Conservation (phyloP, 1,140 invertebrate genomes). For the Armadillidium nasatum region DNA sequence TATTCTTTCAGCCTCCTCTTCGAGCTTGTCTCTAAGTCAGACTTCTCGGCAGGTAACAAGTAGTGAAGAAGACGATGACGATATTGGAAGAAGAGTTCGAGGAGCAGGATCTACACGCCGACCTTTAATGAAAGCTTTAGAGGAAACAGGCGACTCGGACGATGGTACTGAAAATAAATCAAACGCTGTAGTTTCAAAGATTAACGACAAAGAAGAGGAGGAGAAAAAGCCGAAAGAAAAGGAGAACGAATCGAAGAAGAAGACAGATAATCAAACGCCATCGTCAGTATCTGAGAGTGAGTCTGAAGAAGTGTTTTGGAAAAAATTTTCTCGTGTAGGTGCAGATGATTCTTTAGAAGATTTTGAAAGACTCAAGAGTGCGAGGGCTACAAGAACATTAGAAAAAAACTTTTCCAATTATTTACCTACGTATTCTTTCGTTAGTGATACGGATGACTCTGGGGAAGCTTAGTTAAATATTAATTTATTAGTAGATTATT, state of each 20-base stretch:
- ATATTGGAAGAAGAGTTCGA: neutral
- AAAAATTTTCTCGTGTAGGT: neutral
- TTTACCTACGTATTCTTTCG: neutral
- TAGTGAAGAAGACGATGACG: neutral
- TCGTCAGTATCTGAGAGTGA: neutral
- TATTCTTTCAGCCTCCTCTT: neutral
- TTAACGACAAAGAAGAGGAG: neutral
- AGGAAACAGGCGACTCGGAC: neutral
- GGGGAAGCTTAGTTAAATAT: neutral
- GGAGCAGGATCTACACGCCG: neutral
- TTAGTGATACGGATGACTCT: neutral
- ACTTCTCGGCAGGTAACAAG: neutral
- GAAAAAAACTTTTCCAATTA: neutral
- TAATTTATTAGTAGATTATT: too few relatives aligned
- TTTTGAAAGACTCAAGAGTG: neutral
- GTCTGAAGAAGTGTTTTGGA: neutral
- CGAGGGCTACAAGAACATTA: neutral
- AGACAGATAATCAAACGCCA: neutral
- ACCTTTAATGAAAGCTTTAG: slow-evolving; percentile 1
- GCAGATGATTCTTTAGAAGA: neutral
- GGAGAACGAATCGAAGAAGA: neutral
- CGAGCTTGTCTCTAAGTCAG: neutral
- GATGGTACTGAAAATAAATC: too few relatives aligned
- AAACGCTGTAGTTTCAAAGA: neutral
- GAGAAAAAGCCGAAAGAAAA: neutral